Evolutionary conservation across 1,140 invertebrate species (phyloP).

Genomic region (Drosophila pseudoobscura): DNA sequence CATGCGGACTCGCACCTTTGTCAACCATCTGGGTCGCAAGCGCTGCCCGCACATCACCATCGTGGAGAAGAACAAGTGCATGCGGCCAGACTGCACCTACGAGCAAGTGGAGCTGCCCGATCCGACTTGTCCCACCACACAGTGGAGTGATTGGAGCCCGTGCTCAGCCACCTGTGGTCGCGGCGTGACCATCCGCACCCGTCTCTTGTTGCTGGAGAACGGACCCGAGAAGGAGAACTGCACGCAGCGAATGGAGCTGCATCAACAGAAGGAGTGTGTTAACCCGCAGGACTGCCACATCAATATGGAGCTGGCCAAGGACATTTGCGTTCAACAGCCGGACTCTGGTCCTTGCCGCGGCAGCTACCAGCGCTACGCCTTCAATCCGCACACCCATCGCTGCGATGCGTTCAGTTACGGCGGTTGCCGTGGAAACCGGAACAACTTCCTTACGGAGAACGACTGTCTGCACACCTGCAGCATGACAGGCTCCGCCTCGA

Average conservation of each 20-base stretch:
- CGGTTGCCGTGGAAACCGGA: constrained; percentile 94
- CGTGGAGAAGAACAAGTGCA: constrained; percentile 91
- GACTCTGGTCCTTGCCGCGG: constrained; percentile 93
- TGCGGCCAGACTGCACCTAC: constrained; percentile 86
- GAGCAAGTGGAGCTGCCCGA: constrained; percentile 85
- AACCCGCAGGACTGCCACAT: constrained; percentile 88
- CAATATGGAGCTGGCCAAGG: constrained; percentile 90
- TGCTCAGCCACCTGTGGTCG: constrained; percentile 88
- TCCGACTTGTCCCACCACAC: constrained; percentile 87
- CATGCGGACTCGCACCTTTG: constrained; percentile 89
- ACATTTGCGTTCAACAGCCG: constrained; percentile 89
- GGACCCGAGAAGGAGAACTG: constrained; percentile 85
- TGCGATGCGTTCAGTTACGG: constrained; percentile 94
- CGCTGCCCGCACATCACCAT: constrained; percentile 89
- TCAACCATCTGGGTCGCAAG: constrained; percentile 89
- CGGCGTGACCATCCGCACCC: constrained; percentile 88
- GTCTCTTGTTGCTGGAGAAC: constrained; percentile 87
- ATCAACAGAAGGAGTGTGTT: constrained; percentile 87
- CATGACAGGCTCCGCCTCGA: constrained; percentile 18
- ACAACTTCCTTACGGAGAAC: constrained; percentile 92
- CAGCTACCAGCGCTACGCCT: constrained; percentile 92
- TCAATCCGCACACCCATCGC: constrained; percentile 88
- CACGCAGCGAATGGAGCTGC: constrained; percentile 85
- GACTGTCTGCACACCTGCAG: constrained; percentile 91
- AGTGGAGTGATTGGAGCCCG: constrained; percentile 90